Evolutionary conservation across 2,797 vertebrate species (phyloP).

Genomic region (Gallinago stenura): DNA sequence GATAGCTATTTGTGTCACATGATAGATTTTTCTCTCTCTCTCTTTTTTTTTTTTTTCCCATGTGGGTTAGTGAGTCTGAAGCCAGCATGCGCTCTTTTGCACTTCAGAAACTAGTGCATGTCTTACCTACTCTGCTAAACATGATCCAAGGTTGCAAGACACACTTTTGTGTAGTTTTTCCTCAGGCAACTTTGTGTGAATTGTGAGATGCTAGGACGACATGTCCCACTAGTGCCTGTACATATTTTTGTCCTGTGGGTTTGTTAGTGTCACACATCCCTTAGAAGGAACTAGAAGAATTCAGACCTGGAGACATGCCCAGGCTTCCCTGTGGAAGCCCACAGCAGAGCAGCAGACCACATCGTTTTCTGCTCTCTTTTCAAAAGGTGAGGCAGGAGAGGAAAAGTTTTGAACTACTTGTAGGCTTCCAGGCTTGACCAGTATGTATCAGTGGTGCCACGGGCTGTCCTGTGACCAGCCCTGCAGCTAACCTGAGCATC

Average conservation of each 20-base stretch:
- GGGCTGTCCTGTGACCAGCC: not conserved
- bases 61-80: not conserved
- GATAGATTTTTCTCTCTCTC: not conserved
- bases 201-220: not conserved
- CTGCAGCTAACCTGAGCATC: not conserved
- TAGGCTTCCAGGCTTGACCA: not conserved
- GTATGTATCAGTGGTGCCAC: not conserved
- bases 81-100: not conserved
- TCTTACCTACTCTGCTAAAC: not conserved
- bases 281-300: not conserved
- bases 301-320: not conserved
- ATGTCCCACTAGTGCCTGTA: not conserved
- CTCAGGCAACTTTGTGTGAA: accelerated
- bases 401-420: not conserved
- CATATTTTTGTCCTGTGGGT: not conserved
- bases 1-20: not conserved
- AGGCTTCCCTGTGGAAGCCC: not conserved
- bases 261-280: not conserved
- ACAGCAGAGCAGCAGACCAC: not conserved
- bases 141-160: not conserved
- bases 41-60: accelerated
- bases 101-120: not conserved
- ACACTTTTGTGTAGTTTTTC: not conserved
- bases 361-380: not conserved
- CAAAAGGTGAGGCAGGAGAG: not conserved